phyloP scores from a whole-genome alignment of 2,797 vertebrate species.

The Pangasius mekongensis region DNA sequence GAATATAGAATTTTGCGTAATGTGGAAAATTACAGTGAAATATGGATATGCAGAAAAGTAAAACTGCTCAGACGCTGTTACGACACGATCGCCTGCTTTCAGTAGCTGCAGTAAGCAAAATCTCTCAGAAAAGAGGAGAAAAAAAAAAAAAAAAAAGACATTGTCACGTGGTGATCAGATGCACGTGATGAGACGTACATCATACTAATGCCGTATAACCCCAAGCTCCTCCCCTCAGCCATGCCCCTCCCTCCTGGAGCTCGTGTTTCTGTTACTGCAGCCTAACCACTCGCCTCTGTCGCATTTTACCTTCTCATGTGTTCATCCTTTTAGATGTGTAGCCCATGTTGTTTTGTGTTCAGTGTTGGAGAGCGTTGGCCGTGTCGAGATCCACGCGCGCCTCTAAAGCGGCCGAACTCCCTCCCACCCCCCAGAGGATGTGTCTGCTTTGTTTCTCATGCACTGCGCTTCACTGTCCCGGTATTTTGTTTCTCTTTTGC shows the following conservation, averaged over 20 bases:
- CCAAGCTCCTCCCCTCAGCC: not conserved
- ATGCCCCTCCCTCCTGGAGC: not conserved
- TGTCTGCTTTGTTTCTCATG: constrained; percentile 59
- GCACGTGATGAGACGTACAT: not conserved
- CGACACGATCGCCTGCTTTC: not conserved
- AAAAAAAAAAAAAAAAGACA: not conserved
- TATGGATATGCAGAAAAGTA: not conserved
- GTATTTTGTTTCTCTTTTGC: constrained; percentile 60
- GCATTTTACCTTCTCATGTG: constrained; percentile 19
- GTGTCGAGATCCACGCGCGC: constrained; percentile 36
- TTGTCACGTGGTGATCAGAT: not conserved
- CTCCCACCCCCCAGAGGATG: constrained; percentile 49
- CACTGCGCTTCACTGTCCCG: constrained; percentile 57
- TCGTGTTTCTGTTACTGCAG: constrained; percentile 24
- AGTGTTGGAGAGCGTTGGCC: constrained; percentile 45
- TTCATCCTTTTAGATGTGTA: constrained; percentile 45
- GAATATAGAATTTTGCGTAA: no score
- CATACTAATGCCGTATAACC: not conserved
- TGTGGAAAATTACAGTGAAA: not conserved
- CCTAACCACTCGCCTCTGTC: constrained; percentile 16
- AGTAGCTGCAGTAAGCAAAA: not conserved
- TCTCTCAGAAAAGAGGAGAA: not conserved
- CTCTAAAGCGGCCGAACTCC: constrained; percentile 30
- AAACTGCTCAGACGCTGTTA: not conserved
- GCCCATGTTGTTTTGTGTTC: constrained; percentile 55